A percentile compares a stretch with the other conserved stretches of the same genome.
phyloP scores from a whole-genome alignment of 2,888 invertebrate species.

The Rhingia rostrata region DNA sequence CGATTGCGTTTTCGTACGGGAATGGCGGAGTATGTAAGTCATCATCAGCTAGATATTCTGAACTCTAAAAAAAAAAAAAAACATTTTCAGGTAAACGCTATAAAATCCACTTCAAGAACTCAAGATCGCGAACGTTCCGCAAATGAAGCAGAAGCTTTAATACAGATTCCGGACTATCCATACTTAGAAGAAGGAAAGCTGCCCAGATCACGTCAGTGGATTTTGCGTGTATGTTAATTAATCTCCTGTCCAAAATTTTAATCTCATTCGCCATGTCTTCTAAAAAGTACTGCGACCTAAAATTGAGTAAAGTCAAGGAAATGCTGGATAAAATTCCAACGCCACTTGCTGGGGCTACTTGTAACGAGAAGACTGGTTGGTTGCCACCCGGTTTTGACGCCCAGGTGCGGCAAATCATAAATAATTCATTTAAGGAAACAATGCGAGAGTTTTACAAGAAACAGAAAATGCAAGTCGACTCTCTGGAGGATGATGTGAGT shows the following conservation, averaged over 20 bases:
- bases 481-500: slow-evolving; percentile 76
- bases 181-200: slow-evolving; percentile 88
- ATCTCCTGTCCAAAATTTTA: neutral
- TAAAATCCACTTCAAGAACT: slow-evolving; percentile 30
- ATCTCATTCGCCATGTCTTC: slow-evolving; percentile 61
- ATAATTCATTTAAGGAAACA: slow-evolving; percentile 85
- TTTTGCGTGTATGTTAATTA: slow-evolving; percentile 88
- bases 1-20: slow-evolving; percentile 83
- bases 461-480: slow-evolving; percentile 72
- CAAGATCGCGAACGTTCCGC: slow-evolving; percentile 78
- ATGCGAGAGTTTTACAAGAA: slow-evolving; percentile 80
- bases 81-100: slow-evolving; percentile 20
- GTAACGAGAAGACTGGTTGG: slow-evolving; percentile 91
- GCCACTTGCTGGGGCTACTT: slow-evolving; percentile 85
- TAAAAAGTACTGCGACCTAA: slow-evolving; percentile 90
- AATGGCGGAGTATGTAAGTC: slow-evolving; percentile 79
- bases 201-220: slow-evolving; percentile 93
- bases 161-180: slow-evolving; percentile 81
- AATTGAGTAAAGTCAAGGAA: slow-evolving; percentile 90
- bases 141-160: slow-evolving; percentile 80
- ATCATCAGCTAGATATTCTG: neutral
- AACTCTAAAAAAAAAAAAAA: neutral
- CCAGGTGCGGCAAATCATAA: slow-evolving; percentile 89
- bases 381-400: slow-evolving; percentile 88
- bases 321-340: slow-evolving; percentile 88